Evolutionary conservation across 2,797 vertebrate genomes (phyloP), one percentile per base, ranked within the genome.

Genomic region (Staurois parvus): DNA sequence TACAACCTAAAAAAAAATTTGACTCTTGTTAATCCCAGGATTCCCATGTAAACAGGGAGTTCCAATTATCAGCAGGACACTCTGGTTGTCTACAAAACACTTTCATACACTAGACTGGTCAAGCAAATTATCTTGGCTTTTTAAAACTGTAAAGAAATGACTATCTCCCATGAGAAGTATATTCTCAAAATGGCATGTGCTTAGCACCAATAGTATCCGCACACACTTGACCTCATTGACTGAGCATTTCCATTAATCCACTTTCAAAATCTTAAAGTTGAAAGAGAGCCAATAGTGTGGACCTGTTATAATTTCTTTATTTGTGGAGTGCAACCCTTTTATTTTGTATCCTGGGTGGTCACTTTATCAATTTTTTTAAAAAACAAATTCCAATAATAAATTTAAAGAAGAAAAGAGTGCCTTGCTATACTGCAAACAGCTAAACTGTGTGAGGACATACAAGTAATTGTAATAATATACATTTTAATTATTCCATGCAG

Each of bases 191-290:
- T 56, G 15, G 28, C 74, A 45, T n/a, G 40, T 59, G 29, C 42
- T 26, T 70, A 56, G 42, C 78, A 80, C 78, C 78, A 67, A 59
- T 52, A 34, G 67, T 68, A 52, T 69, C 26, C 17, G 2, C 48
- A 32, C 24, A 45, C 32, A 76, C 73, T 83, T 69, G 64, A 83
- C 81, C 72, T 24, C 59, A 68, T 12, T 59, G 73, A 56, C 29
- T 68, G 62, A 75, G n/a, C 24, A 2, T 76, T 69, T 83, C 59
- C 59, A 68, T 83, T n/a, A 75, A 73, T 73, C 48, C 59, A 82
- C 69, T 81, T 79, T 69, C 24, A 69, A 73, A 69, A 34, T 24
- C 17, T 29, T 40, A n/a, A 69, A 45, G 19, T 32, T 29, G n/a
- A 80, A 29, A 11, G 48, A 24, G 45, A 10, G 15, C 40, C 40